A percentile compares a stretch with the other conserved stretches of the same genome.
Evolutionary conservation across 1,140 invertebrate genomes (phyloP).

Genomic region (Pogonomyrmex californicus): DNA sequence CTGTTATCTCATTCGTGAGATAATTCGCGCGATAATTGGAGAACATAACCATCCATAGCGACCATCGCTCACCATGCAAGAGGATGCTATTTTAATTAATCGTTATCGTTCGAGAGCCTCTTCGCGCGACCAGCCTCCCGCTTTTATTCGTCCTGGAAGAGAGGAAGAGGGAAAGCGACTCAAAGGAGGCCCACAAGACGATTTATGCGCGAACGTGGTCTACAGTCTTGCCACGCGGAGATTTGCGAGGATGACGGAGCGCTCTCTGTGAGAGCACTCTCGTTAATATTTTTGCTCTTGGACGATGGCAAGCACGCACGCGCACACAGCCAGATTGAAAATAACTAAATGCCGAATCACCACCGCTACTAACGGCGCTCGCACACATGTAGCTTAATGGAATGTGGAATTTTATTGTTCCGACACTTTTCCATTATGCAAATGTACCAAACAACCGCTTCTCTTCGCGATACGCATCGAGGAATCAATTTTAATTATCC

Average conservation of each 20-base stretch:
- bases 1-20: not conserved
- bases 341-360: conserved; percentile 70
- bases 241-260: conserved; percentile 72
- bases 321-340: conserved; percentile 59
- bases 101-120: conserved; percentile 73
- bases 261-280: conserved; percentile 55
- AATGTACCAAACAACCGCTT: conserved; percentile 55
- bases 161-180: conserved; percentile 32
- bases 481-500: conserved; percentile 61
- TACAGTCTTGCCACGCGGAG: conserved; percentile 65
- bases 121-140: conserved; percentile 60
- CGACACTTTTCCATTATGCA: conserved; percentile 61
- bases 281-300: conserved; percentile 72
- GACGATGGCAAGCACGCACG: conserved; percentile 16
- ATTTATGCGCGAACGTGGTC: conserved; percentile 65
- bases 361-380: conserved; percentile 64
- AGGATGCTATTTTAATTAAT: conserved; percentile 73
- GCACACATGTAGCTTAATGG: conserved; percentile 51
- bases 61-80: not conserved
- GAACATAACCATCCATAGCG: not conserved
- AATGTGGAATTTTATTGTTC: conserved; percentile 64
- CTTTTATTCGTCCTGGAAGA: conserved; percentile 68
- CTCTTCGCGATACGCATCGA: conserved; percentile 52
- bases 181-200: conserved; percentile 46
- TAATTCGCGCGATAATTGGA: conserved; percentile 29